A percentile compares a stretch with the other conserved stretches of the same genome.
Evolutionary conservation across 2,888 invertebrate genomes (phyloP).

Genomic region (Eupithecia insigniata): DNA sequence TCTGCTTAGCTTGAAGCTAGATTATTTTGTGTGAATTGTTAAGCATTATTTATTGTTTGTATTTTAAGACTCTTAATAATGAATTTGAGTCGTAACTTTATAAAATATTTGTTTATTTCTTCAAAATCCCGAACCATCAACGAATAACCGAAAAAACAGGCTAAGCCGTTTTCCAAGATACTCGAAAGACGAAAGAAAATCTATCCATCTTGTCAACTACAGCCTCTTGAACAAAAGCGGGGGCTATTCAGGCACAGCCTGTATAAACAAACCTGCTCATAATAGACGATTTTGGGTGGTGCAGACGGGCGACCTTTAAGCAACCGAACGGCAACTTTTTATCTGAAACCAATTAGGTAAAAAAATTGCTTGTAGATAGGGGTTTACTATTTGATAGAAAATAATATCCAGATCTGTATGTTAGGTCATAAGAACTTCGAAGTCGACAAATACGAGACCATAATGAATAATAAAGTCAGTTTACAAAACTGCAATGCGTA

Average conservation of each 20-base stretch:
- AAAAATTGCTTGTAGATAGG: background rate
- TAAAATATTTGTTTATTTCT: background rate
- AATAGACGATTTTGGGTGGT: constrained; percentile 26
- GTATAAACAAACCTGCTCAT: constrained; percentile 35
- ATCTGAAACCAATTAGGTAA: background rate
- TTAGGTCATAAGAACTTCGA: no score
- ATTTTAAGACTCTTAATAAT: background rate
- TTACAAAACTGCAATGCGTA: no score
- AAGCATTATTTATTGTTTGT: background rate
- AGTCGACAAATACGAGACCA: no score
- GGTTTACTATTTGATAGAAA: background rate
- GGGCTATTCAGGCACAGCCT: constrained; percentile 27
- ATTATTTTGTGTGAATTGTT: background rate
- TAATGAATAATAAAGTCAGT: no score
- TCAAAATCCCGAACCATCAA: constrained; percentile 2
- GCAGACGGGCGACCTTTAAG: background rate
- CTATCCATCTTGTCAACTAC: constrained; percentile 42
- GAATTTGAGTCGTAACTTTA: background rate
- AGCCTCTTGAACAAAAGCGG: constrained; percentile 41
- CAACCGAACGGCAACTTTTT: background rate
- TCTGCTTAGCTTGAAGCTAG: background rate
- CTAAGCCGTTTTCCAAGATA: constrained; percentile 20
- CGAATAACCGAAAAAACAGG: constrained; percentile 7
- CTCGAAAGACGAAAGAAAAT: constrained; percentile 36
- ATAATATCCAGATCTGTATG: no score